Base-by-base conservation (phyloP, 1,140 invertebrate genomes). In the Dreissena rostriformis region DNA sequence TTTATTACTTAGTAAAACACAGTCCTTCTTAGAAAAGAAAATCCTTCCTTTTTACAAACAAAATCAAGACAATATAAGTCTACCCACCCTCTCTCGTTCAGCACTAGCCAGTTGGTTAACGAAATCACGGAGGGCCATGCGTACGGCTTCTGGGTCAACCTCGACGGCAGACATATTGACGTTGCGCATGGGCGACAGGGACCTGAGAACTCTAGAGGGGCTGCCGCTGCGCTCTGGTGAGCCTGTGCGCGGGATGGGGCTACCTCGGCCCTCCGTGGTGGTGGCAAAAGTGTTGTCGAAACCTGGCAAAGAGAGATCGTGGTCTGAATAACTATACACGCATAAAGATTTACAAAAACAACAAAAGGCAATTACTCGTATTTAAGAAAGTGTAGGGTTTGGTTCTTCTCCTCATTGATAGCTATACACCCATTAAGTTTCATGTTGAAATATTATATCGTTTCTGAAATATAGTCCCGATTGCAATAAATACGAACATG, bases 21-120 rank as follows among this genome's bases (percentile, higher is more conserved):
- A 39, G 8, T 39, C 4, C 39, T 8, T 39, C 39, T 8, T 5
- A 39, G 39, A 8, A 39, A 39, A 39, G 8, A 39, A 39, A 8
- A 39, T 39, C 39, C 39, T 39, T 39, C 39, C 2, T 39, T 39
- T 39, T 39, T 39, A 39, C 39, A 39, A 39, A 39, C 39, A 51
- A 66, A 51, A n/a, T 49, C 22, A 61, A 39, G 0, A 29, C n/a
- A 26, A 10, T 5, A 51, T 6, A 61, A 61, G 22, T n/a, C 57
- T 61, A 90, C 89, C 82, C 79, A 93, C 97, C 95, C 96, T 96
- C 92, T 98, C 97, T 26, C 97, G 94, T 93, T 98, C 97, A 71
- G 97, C 96, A 92, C 96, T 96, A 0, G 96, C 97, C 51, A 98
- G 96, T 94, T 97, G 97, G 89, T 97, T 96, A 96, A 98, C 97